Evolutionary conservation across 1,140 invertebrate genomes (phyloP).

Genomic region (Drosophila subobscura): DNA sequence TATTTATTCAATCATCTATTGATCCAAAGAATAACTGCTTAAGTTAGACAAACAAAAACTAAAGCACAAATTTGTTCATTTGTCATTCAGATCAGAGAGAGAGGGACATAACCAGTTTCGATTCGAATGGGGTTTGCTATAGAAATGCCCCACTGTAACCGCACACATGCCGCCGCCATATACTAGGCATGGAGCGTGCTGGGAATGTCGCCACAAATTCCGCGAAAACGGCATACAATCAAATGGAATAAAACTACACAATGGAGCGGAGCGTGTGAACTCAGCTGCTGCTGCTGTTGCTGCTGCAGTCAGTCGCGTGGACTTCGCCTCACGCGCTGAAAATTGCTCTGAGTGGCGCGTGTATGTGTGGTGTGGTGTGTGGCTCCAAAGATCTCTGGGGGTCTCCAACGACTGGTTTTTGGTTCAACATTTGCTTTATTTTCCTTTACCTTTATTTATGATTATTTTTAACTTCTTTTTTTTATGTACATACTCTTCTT

Average conservation of each 20-base stretch:
- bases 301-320: constrained; percentile 62
- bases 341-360: constrained; percentile 61
- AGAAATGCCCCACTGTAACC: constrained; percentile 36
- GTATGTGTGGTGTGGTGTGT: constrained; percentile 43
- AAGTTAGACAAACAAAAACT: neutral
- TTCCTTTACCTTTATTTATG: constrained; percentile 40
- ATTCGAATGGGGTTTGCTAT: constrained; percentile 9
- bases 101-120: neutral
- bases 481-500: neutral
- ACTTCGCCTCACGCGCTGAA: constrained; percentile 50
- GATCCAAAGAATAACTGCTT: constrained; percentile 15
- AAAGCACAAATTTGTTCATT: constrained; percentile 23
- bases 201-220: constrained; percentile 77
- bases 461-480: constrained; percentile 51
- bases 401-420: constrained; percentile 43
- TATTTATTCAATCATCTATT: neutral
- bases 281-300: constrained; percentile 55
- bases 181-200: constrained; percentile 47
- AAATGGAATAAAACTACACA: constrained; percentile 55
- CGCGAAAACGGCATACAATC: constrained; percentile 49
- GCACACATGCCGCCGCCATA: constrained; percentile 1
- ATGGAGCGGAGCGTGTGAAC: constrained; percentile 71
- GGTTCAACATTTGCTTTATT: constrained; percentile 47
- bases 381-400: neutral
- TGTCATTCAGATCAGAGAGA: constrained; percentile 35